phyloP scores from a whole-genome alignment of 2,113 vertebrate genomes.

The Gadus chalcogrammus region DNA sequence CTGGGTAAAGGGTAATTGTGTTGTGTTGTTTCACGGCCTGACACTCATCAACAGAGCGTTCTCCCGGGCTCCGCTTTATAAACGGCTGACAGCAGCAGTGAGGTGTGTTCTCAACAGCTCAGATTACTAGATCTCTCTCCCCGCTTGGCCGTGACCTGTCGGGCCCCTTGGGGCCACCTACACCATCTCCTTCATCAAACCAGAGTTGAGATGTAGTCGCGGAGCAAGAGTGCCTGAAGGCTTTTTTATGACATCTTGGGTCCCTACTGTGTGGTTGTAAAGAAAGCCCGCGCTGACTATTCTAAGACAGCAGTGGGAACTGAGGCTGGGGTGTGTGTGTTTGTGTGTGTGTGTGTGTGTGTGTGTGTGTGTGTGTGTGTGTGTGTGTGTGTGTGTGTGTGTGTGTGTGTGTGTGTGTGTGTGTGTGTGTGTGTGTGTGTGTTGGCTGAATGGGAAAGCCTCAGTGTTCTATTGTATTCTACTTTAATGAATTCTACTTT shows the following conservation, averaged over 20 bases:
- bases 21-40: too few species aligned
- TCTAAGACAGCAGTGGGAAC: conserved; percentile 73
- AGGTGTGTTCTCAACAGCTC: too few species aligned
- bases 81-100: conserved; percentile 25
- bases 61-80: conserved; percentile 39
- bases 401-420: too few species aligned
- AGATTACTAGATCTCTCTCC: not conserved
- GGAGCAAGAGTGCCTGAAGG: conserved; percentile 63
- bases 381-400: too few species aligned
- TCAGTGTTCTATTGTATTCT: too few species aligned
- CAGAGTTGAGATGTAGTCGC: conserved; percentile 60
- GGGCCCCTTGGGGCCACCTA: conserved; percentile 7
- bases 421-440: too few species aligned
- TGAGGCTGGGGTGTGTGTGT: conserved; percentile 48
- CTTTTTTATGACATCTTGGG: conserved; percentile 71
- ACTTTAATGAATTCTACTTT: too few species aligned
- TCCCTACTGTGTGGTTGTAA: conserved; percentile 71
- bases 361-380: too few species aligned
- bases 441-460: too few species aligned
- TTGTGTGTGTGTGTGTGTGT: too few species aligned
- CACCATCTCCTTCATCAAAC: conserved; percentile 54
- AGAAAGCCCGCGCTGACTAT: conserved; percentile 72
- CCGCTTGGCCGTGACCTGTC: conserved; percentile 19
- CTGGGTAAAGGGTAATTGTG: too few species aligned
- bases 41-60: too few species aligned